Conservation (phyloP, 2,888 invertebrate genomes). For the Deilephila elpenor region DNA sequence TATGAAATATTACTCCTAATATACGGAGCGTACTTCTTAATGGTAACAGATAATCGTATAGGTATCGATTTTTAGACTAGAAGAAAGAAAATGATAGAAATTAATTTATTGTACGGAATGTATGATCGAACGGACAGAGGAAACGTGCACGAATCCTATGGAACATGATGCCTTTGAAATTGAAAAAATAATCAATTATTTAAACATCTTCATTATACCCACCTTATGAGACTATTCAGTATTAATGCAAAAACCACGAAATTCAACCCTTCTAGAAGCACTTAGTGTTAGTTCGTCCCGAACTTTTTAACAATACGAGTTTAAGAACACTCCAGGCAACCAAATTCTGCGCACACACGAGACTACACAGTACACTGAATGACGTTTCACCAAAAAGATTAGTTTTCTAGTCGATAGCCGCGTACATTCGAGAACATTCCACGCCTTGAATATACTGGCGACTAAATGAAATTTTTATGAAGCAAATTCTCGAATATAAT, state of each 20-base stretch:
- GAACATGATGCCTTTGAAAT: background rate
- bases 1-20: no score
- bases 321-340: background rate
- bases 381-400: slow-evolving; percentile 32
- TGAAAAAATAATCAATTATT: background rate
- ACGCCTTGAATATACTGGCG: slow-evolving; percentile 34
- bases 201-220: no score
- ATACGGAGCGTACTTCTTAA: no score
- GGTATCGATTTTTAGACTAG: background rate
- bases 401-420: slow-evolving; percentile 37
- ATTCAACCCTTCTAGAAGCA: background rate
- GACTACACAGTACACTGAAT: slow-evolving; percentile 22
- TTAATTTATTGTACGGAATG: no score
- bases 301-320: background rate
- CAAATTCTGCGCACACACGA: slow-evolving; percentile 26
- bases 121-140: background rate
- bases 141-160: background rate
- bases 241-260: slow-evolving; percentile 9
- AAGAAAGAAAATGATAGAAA: background rate
- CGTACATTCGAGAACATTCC: slow-evolving; percentile 57
- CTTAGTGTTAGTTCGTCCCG: background rate
- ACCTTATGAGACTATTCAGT: slow-evolving; percentile 5
- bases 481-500: background rate
- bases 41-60: background rate
- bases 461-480: slow-evolving; percentile 23